A percentile compares a stretch with the other conserved stretches of the same genome.
These are phyloP conservation scores for Notamacropus eugenii DNA, from an alignment of 2,797 vertebrate genomes.

Conservation along the genomic window DNA sequence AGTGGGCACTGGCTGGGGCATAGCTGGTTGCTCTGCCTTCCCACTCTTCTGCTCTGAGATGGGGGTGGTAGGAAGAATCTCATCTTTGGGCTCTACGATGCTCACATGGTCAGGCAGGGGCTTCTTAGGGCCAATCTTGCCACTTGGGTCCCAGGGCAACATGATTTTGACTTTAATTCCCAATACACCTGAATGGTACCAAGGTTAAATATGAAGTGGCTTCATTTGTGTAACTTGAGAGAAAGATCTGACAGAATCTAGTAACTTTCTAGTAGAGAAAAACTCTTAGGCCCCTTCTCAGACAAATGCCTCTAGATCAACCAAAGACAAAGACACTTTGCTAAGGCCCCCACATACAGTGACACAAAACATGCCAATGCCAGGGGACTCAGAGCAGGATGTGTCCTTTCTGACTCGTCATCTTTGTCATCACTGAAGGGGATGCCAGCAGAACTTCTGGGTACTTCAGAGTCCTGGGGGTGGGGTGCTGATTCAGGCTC, in stretches of 20 bases:
- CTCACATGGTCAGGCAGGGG: conserved; percentile 97
- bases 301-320: conserved; percentile 97
- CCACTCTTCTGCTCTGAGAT: conserved; percentile 98
- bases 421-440: conserved; percentile 90
- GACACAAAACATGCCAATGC: conserved; percentile 80
- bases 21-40: conserved; percentile 94
- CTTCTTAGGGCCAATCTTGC: conserved; percentile 99
- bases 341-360: conserved; percentile 66
- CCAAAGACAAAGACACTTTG: conserved; percentile 81
- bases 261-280: neutral
- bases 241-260: neutral
- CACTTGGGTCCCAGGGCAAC: conserved; percentile 98
- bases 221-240: neutral
- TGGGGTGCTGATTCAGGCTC: neutral
- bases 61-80: conserved; percentile 95
- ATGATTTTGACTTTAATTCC: conserved; percentile 99
- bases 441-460: neutral
- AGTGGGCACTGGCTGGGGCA: conserved; percentile 94
- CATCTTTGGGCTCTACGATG: conserved; percentile 99
- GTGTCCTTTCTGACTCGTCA: conserved; percentile 88
- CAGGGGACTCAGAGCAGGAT: conserved; percentile 37
- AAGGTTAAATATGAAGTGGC: neutral
- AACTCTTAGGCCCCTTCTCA: conserved; percentile 90
- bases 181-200: conserved; percentile 89
- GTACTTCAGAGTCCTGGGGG: neutral